A percentile compares a stretch with the other conserved stretches of the same genome.
Evolutionary conservation across 2,888 invertebrate species (phyloP).

Genomic region (Hipparchia sbordonii): DNA sequence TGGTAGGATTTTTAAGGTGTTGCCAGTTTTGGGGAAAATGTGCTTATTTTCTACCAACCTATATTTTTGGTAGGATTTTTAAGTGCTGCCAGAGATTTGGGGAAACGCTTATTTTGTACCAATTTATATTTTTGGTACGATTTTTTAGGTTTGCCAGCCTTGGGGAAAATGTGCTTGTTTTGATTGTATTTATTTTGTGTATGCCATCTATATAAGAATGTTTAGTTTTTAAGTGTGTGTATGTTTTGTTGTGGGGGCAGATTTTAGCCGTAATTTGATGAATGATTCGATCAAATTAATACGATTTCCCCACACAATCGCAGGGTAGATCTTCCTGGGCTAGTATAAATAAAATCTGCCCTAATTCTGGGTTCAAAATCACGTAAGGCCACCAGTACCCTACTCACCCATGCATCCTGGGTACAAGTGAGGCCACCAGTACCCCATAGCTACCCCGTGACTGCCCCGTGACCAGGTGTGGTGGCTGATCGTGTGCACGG

Average conservation of each 20-base stretch:
- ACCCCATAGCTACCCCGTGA: background rate
- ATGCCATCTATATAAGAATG: background rate
- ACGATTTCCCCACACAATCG: too few relatives aligned
- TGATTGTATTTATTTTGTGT: too few relatives aligned
- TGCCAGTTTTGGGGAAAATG: conserved; percentile 18
- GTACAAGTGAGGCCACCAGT: background rate
- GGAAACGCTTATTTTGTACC: conserved; percentile 25
- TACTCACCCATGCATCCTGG: background rate
- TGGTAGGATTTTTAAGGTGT: conserved; percentile 35
- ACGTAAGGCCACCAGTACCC: background rate
- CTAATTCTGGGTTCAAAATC: too few relatives aligned
- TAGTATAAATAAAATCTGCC: background rate
- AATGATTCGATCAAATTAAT: too few relatives aligned
- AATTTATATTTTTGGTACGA: conserved; percentile 21
- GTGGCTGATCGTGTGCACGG: conserved; percentile 93
- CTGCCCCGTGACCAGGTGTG: conserved; percentile 84
- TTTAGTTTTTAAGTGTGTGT: background rate
- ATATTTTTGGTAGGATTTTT: conserved; percentile 28
- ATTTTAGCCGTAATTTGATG: background rate
- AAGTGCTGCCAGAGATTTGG: conserved; percentile 20
- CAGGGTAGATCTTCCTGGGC: too few relatives aligned
- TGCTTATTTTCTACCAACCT: conserved; percentile 24
- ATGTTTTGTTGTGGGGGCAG: background rate
- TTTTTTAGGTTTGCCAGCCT: conserved; percentile 39
- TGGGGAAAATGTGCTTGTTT: conserved; percentile 38